A percentile compares a stretch with the other conserved stretches of the same genome.
These are phyloP conservation scores for Martes martes DNA, from an alignment of 2,113 vertebrate genomes.

Conservation along the genomic window DNA sequence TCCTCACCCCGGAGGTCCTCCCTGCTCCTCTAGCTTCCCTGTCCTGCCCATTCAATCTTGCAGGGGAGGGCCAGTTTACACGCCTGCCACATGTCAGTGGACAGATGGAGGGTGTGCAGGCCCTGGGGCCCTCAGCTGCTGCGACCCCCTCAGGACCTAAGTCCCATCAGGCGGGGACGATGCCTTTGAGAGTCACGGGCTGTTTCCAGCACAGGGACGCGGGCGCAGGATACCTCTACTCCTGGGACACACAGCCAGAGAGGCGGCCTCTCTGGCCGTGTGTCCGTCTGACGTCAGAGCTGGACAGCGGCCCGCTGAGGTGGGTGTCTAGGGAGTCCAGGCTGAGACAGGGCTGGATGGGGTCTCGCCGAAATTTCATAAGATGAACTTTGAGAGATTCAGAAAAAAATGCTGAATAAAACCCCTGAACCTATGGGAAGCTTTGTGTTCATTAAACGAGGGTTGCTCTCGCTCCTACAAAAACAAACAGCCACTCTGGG, in stretches of 20 bases:
- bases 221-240: not conserved
- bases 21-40: not conserved
- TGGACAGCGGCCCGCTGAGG: not conserved
- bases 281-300: not conserved
- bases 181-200: not conserved
- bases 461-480: slow-evolving; percentile 18
- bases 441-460: slow-evolving; percentile 50
- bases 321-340: not conserved
- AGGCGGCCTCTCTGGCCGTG: not conserved
- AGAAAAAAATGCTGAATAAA: not conserved
- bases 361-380: not conserved
- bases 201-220: not conserved
- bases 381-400: slow-evolving; percentile 46
- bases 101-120: not conserved
- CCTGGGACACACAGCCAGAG: not conserved
- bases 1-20: accelerated
- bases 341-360: too few species aligned
- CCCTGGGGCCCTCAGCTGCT: not conserved
- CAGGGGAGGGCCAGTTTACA: too few species aligned
- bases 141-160: not conserved
- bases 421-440: not conserved
- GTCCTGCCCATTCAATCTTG: not conserved
- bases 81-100: not conserved
- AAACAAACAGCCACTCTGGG: slow-evolving; percentile 41
- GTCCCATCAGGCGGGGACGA: not conserved